phyloP scores from a whole-genome alignment of 2,113 vertebrate species.

The Microcebus lehilahytsara region DNA sequence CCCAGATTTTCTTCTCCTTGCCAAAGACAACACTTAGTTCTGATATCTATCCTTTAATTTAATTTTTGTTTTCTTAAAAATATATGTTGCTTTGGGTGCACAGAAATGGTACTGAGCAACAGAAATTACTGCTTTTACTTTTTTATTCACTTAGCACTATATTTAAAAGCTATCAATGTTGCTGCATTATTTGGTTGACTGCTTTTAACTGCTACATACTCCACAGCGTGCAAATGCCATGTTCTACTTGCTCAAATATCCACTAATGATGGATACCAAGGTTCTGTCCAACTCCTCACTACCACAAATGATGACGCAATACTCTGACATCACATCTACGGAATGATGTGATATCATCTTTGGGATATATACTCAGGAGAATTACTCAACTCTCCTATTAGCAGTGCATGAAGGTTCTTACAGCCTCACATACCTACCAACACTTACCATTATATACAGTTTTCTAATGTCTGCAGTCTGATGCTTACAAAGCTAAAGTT shows the following conservation, averaged over 20 bases:
- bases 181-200: not conserved
- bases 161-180: not conserved
- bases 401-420: not conserved
- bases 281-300: not conserved
- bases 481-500: not conserved
- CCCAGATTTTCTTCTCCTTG: not conserved
- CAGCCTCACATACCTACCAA: not conserved
- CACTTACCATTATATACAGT: not conserved
- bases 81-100: not conserved
- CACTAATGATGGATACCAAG: not conserved
- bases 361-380: not conserved
- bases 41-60: not conserved
- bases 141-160: not conserved
- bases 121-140: not conserved
- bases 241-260: not conserved
- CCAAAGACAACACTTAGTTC: not conserved
- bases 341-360: not conserved
- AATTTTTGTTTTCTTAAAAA: not conserved
- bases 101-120: not conserved
- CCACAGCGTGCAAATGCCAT: not conserved
- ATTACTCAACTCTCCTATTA: not conserved
- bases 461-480: constrained; percentile 18
- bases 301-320: not conserved
- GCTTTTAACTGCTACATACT: not conserved
- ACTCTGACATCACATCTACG: not conserved